A percentile compares a stretch with the other conserved stretches of the same genome.
Evolutionary conservation across 2,113 vertebrate genomes (phyloP).

Genomic region (Cebus imitator): DNA sequence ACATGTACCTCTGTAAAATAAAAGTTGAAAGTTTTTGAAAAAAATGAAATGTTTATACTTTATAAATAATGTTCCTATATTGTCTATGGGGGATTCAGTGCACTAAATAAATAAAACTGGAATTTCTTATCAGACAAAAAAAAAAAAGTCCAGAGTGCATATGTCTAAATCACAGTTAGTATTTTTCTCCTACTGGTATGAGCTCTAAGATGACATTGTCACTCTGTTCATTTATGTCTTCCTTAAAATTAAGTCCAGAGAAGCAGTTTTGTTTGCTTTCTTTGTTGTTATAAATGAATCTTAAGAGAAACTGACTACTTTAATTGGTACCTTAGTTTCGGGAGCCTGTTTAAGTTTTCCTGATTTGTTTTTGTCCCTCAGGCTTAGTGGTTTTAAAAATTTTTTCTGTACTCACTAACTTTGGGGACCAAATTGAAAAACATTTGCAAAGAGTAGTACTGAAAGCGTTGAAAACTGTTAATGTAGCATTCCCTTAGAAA

Average conservation of each 20-base stretch:
- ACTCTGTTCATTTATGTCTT: neutral
- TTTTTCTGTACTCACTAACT: neutral
- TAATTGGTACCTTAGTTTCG: neutral
- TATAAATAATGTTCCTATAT: no score
- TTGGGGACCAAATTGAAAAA: slow-evolving; percentile 1
- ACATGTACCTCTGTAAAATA: no score
- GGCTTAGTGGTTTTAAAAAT: neutral
- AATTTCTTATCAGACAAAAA: no score
- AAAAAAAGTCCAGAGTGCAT: neutral
- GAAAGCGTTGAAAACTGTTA: slow-evolving; percentile 14
- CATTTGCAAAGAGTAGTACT: neutral
- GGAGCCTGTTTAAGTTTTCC: neutral
- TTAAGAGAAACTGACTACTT: neutral
- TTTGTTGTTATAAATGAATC: slow-evolving; percentile 1
- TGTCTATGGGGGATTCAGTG: no score
- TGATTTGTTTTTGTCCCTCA: neutral
- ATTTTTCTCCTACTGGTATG: neutral
- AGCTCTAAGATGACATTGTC: neutral
- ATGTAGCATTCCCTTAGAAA: neutral
- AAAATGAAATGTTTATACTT: no score
- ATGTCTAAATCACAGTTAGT: neutral
- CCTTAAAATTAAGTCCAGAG: neutral
- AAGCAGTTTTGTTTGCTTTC: neutral
- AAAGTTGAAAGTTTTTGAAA: no score
- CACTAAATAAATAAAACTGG: no score